Conservation (phyloP, 2,797 vertebrate genomes). For the Benthosema pterotum region DNA sequence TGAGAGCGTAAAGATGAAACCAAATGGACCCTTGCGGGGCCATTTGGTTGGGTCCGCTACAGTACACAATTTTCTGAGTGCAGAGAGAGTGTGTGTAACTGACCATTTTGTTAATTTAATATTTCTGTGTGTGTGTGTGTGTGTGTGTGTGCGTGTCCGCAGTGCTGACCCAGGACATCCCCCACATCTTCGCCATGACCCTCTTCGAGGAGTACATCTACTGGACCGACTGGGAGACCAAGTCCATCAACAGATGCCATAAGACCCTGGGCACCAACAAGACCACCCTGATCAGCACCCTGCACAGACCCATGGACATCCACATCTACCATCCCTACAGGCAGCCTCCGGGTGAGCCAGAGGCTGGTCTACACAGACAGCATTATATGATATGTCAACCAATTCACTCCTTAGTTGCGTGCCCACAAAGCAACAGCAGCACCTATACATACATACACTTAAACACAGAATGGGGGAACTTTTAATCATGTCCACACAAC, state of each 20-base stretch:
- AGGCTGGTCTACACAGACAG: no score
- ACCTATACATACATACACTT: no score
- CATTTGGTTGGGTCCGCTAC: no score
- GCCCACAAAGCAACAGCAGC: no score
- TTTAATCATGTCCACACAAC: no score
- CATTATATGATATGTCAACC: no score
- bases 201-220: constrained; percentile 98
- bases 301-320: constrained; percentile 97
- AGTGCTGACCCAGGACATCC: constrained; percentile 87
- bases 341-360: constrained; percentile 65
- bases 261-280: constrained; percentile 90
- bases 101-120: neutral
- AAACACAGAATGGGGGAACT: no score
- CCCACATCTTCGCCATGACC: constrained; percentile 97
- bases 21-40: no score
- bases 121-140: constrained; percentile 51
- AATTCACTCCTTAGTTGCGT: no score
- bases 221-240: constrained; percentile 99
- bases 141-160: constrained; percentile 10
- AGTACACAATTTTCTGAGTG: no score
- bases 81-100: no score
- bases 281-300: constrained; percentile 91
- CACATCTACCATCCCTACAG: constrained; percentile 82
- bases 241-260: constrained; percentile 96
- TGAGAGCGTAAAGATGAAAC: no score